Evolutionary conservation across 2,888 invertebrate genomes (phyloP), one percentile per base, ranked within the genome.

Genomic region (Xanthostigma xanthostigma): DNA sequence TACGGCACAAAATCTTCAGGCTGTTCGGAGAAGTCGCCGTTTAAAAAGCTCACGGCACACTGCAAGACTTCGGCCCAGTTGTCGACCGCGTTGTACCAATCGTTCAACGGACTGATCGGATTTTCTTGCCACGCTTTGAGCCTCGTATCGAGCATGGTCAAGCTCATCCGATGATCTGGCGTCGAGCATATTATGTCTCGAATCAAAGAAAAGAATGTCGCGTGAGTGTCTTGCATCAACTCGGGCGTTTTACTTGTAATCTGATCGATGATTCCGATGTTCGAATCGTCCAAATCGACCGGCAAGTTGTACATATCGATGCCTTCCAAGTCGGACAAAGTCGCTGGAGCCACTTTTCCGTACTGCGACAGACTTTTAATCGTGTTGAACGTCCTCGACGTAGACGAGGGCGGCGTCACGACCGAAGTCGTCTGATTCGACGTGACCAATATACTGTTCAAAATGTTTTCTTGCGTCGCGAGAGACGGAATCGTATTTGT

Each of bases 1-100:
- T 85, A 90, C 3, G 92, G 91, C 36, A 91, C 87, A 71, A 87
- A 92, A 60, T 90, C 89, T 36, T 87, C 84, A 0, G 90, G 84
- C 60, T 84, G 79, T 45, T 80, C 78, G n/a, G 79, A 74, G 60
- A 81, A 79, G 60, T 88, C 88, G 0, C 91, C 91, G 14, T 87
- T 82, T 9, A 92, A 71, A 64, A 91, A 92, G 58, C 83, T 82
- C 36, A 92, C 72, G 0, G 89, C 89, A 0, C 88, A 86, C 40
- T 79, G 77, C 41, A 91, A 70, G 50, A 84, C 74, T 2, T 75
- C 74, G 36, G 81, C 76, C 89, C 90, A 84, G 64, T 83, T 81
- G 45, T 79, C 79, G 0, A 79, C 72, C 45, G 75, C 69, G 54
- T 71, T 72, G 58, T 82, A 87, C 88, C 88, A 89, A 57, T 84